Conservation (phyloP, 2,888 invertebrate species). For the Lymantria monacha region DNA sequence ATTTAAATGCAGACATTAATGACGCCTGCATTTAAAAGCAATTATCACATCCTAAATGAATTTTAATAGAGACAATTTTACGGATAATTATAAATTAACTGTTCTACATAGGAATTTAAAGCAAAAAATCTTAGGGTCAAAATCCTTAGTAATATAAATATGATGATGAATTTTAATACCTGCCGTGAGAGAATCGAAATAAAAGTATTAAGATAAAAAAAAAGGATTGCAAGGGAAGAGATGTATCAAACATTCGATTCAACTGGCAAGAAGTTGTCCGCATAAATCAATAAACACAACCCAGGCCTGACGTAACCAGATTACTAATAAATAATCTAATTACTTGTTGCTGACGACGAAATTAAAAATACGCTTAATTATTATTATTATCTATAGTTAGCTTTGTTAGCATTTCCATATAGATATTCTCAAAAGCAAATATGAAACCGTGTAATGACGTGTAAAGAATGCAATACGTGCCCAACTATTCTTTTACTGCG, state of each 20-base stretch:
- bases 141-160: neutral
- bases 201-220: neutral
- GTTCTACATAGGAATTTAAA: neutral
- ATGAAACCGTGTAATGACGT: no score
- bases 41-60: neutral
- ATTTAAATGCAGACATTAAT: slow-evolving; percentile 2
- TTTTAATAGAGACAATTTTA: slow-evolving; percentile 3
- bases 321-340: neutral
- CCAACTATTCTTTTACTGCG: no score
- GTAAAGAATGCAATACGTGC: no score
- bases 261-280: slow-evolving; percentile 34
- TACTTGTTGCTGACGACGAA: no score
- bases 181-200: neutral
- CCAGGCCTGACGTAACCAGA: slow-evolving; percentile 34
- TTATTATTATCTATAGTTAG: no score
- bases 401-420: no score
- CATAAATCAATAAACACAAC: slow-evolving; percentile 33
- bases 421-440: no score
- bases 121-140: slow-evolving; percentile 2
- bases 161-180: neutral
- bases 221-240: slow-evolving; percentile 17
- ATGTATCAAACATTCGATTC: slow-evolving; percentile 27
- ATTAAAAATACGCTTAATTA: no score
- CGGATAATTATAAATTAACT: slow-evolving; percentile 5
- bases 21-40: neutral